These are phyloP conservation scores for Microcaecilia unicolor DNA, from an alignment of 2,797 vertebrate genomes.

Conservation along the genomic window DNA sequence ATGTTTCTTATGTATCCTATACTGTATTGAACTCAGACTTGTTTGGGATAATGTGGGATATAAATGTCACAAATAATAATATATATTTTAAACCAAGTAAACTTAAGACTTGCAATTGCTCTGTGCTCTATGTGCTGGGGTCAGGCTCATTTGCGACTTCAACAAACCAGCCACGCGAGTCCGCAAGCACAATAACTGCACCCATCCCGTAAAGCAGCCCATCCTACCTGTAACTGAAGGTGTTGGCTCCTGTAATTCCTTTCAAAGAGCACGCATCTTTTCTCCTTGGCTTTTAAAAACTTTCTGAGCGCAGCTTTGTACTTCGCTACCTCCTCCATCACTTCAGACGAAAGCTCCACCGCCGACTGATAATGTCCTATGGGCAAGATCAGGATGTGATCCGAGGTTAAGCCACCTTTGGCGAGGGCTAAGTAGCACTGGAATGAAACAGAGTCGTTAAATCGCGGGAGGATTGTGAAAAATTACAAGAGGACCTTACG, in stretches of 20 bases:
- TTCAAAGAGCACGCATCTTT: slow-evolving; percentile 82
- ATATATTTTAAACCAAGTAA: too few relatives aligned
- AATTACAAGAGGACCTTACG: too few relatives aligned
- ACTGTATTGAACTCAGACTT: too few relatives aligned
- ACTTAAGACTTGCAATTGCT: slow-evolving; percentile 21
- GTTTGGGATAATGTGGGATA: too few relatives aligned
- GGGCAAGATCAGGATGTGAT: slow-evolving; percentile 85
- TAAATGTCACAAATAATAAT: too few relatives aligned
- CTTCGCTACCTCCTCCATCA: slow-evolving; percentile 79
- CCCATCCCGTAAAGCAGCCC: background rate
- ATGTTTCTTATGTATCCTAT: too few relatives aligned
- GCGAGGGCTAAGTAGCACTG: slow-evolving; percentile 93
- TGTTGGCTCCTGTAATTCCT: slow-evolving; percentile 94
- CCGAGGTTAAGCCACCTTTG: slow-evolving; percentile 77
- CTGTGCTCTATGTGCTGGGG: slow-evolving; percentile 57
- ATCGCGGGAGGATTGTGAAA: too few relatives aligned
- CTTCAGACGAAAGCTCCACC: slow-evolving; percentile 80
- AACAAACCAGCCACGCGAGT: slow-evolving; percentile 44
- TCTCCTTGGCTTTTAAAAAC: slow-evolving; percentile 76
- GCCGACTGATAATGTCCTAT: slow-evolving; percentile 89
- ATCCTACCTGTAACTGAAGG: slow-evolving; percentile 87
- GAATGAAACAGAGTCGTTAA: slow-evolving; percentile 17
- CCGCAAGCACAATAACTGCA: slow-evolving; percentile 43
- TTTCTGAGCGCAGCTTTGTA: slow-evolving; percentile 73
- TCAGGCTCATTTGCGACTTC: slow-evolving; percentile 42